Evolutionary conservation across 2,888 invertebrate species (phyloP), one percentile per base, ranked within the genome.

Genomic region (Ophioninae sp.): DNA sequence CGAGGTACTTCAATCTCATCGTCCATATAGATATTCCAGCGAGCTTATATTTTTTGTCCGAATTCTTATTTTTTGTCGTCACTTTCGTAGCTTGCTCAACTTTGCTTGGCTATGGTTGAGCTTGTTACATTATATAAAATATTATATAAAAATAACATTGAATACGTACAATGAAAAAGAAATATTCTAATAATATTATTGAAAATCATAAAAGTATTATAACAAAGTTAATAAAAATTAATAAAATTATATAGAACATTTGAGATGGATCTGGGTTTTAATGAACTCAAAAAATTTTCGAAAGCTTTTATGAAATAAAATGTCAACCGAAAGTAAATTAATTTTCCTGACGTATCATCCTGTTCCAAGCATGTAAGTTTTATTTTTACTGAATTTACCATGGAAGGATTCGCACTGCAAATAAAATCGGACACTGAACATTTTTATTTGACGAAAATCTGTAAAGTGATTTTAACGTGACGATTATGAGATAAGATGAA

Each of bases 1-100:
- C 88, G 96, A 96, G 95, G 97, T 97, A 93, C 21, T 50, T 50
- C 17, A 50, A 50, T 50, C 50, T 50, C 50, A 50, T 10, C 0
- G 17, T 50, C 17, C 50, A 13, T 5, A 50, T 50, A 0, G 13
- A 17, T 50, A 50, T 50, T 17, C 2, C 17, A 17, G 6, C 17
- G 0, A 50, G 13, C 13, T 10, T 50, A 5, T 50, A 13, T 50
- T 50, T 50, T 50, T 50, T 41, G 41, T 10, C 13, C 17, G 3
- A 5, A 50, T 50, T 50, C 5, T 10, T 50, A 2, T 50, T 50
- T 50, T 50, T 50, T 10, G 10, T 13, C 50, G 7, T 41, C 20
- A 37, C 30, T 10, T 50, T 21, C 3, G 10, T 8, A 30, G 21
- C 21, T 21, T 68, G 7, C 7, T 6, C 37, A 37, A 41, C 7